Percentiles rank a stretch among this genome's conserved stretches.
Conservation (phyloP, 2,113 vertebrate genomes). For the Myrmecobius fasciatus region DNA sequence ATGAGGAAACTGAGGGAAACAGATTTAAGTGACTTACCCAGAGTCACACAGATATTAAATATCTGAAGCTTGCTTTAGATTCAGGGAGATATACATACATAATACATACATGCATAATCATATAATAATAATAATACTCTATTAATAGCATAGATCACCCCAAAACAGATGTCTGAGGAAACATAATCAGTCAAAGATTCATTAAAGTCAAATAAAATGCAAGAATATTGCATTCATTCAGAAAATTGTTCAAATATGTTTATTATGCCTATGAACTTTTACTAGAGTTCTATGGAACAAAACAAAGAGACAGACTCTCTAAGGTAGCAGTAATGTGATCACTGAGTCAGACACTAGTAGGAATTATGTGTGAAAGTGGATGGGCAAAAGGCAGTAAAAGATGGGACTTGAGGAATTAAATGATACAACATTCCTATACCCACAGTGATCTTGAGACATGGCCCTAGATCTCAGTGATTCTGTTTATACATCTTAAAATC, state of each 20-base stretch:
- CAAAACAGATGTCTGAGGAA: not conserved
- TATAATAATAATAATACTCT: too few species aligned
- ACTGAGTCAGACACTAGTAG: not conserved
- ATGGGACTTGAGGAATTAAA: not conserved
- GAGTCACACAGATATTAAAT: not conserved
- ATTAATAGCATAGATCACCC: not conserved
- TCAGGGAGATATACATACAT: not conserved
- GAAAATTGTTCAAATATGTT: not conserved
- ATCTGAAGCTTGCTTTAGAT: not conserved
- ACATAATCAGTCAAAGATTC: not conserved
- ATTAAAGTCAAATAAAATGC: not conserved
- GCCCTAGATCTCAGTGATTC: conserved; percentile 29
- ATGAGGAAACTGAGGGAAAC: not conserved
- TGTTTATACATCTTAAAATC: conserved; percentile 36
- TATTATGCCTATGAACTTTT: conserved; percentile 1
- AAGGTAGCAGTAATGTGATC: not conserved
- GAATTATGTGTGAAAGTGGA: not conserved
- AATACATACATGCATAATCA: too few species aligned
- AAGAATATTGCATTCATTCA: not conserved
- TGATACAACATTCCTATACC: not conserved
- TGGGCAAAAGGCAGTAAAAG: not conserved
- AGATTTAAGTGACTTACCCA: not conserved
- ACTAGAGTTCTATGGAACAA: not conserved
- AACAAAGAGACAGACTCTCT: not conserved
- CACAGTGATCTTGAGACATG: conserved; percentile 11